Evolutionary conservation across 2,113 vertebrate species (phyloP), one percentile per base, ranked within the genome.

Genomic region (Speoplatyrhinus poulsoni): DNA sequence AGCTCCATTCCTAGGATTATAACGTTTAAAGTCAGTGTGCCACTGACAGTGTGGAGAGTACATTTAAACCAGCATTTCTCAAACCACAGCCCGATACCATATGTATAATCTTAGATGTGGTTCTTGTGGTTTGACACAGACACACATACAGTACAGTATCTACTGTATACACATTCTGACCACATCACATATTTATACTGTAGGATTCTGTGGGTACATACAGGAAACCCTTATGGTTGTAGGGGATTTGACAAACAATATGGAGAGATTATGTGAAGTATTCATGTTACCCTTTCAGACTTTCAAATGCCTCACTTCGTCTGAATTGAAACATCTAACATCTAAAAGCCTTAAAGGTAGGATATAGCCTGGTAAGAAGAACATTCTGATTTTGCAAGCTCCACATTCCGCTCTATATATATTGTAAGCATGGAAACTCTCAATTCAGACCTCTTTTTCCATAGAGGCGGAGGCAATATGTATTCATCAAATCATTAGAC

Each of bases 71-170:
- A 77, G 70, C 55, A 61, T 17, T 36, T 17, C 17, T 75, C 19
- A 65, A 46, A 77, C 72, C 65, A 72, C 56, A 73, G 73, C 55
- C 61, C 67, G 64, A 36, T 65, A 58, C 73, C 81, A 77, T 69
- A 82, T 82, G 73, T 76, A 60, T 55, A 73, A 13, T 62, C 48
- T 66, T 62, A 60, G 26, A 80, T 73, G 74, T 75, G 73, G 70
- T 72, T 73, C 46, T 1, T 63, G 67, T 67, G 70, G 69, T 70
- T 16, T 62, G 41, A 66, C 60, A 80, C 17, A 61, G 10, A 72
- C 65, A 67, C 46, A 59, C 15, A 60, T 50, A 63, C 36, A 61
- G 13, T 8, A 26, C 9, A 19, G 13, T 10, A 59, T 19, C 16
- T 12, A 59, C 19, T 60, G 10, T 26, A 10, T 36, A 61, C 47